Percentiles rank a stretch among this genome's conserved stretches.
phyloP scores from a whole-genome alignment of 2,113 vertebrate genomes.

The Ivindomyrus marchei region DNA sequence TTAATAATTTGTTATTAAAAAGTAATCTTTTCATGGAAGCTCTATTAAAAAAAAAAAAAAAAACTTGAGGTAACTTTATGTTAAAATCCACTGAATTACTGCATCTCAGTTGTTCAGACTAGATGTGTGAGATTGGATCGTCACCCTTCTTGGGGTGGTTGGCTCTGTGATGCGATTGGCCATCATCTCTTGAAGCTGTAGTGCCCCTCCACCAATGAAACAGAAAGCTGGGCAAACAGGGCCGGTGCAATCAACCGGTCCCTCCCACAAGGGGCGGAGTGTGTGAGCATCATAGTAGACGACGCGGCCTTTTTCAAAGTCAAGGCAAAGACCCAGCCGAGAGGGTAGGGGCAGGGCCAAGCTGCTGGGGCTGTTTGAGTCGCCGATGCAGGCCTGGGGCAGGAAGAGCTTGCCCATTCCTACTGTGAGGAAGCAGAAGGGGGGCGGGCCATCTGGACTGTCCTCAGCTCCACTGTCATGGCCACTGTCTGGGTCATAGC shows the following conservation, averaged over 20 bases:
- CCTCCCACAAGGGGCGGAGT: slow-evolving; percentile 80
- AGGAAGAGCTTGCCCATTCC: slow-evolving; percentile 96
- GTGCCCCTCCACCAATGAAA: slow-evolving; percentile 88
- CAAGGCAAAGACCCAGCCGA: slow-evolving; percentile 86
- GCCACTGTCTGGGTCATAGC: slow-evolving; percentile 90
- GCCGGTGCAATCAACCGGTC: slow-evolving; percentile 81
- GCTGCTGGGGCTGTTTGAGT: slow-evolving; percentile 28
- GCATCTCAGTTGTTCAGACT: slow-evolving; percentile 46
- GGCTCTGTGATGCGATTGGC: slow-evolving; percentile 66
- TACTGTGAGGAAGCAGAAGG: slow-evolving; percentile 88
- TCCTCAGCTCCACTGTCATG: slow-evolving; percentile 90
- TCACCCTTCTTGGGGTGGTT: slow-evolving; percentile 73
- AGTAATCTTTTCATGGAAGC: background rate
- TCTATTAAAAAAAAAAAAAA: background rate
- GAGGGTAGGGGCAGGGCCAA: slow-evolving; percentile 80
- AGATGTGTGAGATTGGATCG: slow-evolving; percentile 61
- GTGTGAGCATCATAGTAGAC: slow-evolving; percentile 88
- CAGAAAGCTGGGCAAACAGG: slow-evolving; percentile 90
- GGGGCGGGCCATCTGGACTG: slow-evolving; percentile 70
- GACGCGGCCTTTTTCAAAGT: slow-evolving; percentile 83
- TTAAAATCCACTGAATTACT: slow-evolving; percentile 8
- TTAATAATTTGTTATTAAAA: background rate
- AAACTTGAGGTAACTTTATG: slow-evolving; percentile 21
- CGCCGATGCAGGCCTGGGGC: slow-evolving; percentile 51
- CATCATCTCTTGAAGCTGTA: slow-evolving; percentile 90